These are phyloP conservation scores for Daphoenositta chrysoptera DNA, from an alignment of 2,113 vertebrate genomes.

Conservation along the genomic window DNA sequence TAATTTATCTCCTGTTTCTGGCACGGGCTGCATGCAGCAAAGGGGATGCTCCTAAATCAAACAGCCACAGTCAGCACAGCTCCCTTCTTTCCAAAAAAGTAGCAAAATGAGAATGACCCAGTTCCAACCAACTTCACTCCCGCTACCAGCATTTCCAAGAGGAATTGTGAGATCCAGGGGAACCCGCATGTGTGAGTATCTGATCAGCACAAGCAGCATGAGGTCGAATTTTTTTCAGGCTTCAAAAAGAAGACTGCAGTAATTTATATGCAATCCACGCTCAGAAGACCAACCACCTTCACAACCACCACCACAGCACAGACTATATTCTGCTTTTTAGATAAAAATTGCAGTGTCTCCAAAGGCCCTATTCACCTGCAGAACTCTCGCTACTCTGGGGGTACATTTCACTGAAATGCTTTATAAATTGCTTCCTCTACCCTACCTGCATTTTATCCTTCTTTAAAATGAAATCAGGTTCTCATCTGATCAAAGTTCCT, in stretches of 20 bases:
- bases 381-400: fast-evolving
- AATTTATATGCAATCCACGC: not conserved
- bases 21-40: not conserved
- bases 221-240: not conserved
- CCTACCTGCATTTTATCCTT: not conserved
- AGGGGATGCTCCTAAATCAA: constrained; percentile 52
- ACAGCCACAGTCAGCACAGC: not conserved
- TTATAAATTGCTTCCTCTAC: not conserved
- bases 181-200: not conserved
- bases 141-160: not conserved
- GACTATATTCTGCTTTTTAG: not conserved
- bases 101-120: constrained; percentile 36
- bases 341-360: not conserved
- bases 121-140: not conserved
- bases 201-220: constrained; percentile 6
- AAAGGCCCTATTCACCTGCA: not conserved
- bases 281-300: not conserved
- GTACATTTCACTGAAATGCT: not conserved
- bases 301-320: not conserved
- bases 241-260: not conserved
- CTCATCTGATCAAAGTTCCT: not conserved
- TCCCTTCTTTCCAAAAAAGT: not conserved
- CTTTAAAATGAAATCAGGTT: not conserved
- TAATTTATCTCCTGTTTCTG: constrained; percentile 48
- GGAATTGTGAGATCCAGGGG: not conserved